phyloP scores from a whole-genome alignment of 2,888 invertebrate species.

The Eristalis arbustorum region DNA sequence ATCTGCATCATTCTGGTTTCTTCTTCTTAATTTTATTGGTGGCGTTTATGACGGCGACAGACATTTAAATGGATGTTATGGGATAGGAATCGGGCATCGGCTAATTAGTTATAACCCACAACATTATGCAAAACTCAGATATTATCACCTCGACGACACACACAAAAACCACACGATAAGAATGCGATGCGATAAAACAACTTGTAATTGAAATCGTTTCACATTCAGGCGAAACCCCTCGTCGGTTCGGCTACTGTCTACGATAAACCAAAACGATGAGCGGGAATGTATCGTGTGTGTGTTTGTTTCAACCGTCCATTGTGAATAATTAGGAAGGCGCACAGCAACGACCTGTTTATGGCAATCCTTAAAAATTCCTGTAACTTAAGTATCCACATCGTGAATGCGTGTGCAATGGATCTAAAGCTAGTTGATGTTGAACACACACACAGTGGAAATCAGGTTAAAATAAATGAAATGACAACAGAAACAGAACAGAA shows the following conservation, averaged over 20 bases:
- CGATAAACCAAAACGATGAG: background rate
- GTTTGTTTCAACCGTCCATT: slow-evolving; percentile 23
- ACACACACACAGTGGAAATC: too few species aligned
- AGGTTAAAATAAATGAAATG: slow-evolving; percentile 32
- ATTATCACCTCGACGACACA: slow-evolving; percentile 42
- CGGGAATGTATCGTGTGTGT: too few species aligned
- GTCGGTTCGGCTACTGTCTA: slow-evolving; percentile 7
- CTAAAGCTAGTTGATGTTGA: background rate
- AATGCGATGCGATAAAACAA: slow-evolving; percentile 64
- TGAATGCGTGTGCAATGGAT: background rate
- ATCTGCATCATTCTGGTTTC: slow-evolving; percentile 22
- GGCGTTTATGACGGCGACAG: slow-evolving; percentile 69
- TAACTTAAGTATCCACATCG: slow-evolving; percentile 39
- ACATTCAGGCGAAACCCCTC: slow-evolving; percentile 38
- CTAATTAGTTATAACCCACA: slow-evolving; percentile 64
- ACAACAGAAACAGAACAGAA: background rate
- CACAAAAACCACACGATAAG: slow-evolving; percentile 16
- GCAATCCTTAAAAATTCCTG: slow-evolving; percentile 66
- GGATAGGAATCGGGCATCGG: slow-evolving; percentile 53
- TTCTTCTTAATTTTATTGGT: slow-evolving; percentile 62
- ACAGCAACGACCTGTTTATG: slow-evolving; percentile 59
- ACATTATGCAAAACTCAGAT: slow-evolving; percentile 61
- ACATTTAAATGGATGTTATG: slow-evolving; percentile 58
- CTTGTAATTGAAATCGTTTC: slow-evolving; percentile 71
- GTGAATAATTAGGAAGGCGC: slow-evolving; percentile 52